Evolutionary conservation across 53 echinoderm and acorn worm genomes (phyloP), one percentile per base, ranked within the genome.

Genomic region (Hippasteria phrygiana): DNA sequence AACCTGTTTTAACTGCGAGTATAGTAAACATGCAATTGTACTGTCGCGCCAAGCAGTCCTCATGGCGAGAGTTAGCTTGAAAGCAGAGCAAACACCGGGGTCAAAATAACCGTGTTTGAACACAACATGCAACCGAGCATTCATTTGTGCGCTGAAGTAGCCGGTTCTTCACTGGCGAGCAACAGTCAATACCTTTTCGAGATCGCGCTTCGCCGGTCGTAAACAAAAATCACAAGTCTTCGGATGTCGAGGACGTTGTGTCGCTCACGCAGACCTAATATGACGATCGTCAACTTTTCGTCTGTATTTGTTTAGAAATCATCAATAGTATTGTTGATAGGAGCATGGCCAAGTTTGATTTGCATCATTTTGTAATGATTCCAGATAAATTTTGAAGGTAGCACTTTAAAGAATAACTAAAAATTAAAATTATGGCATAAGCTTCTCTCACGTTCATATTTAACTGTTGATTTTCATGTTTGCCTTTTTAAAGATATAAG

Each of bases 81-180:
- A 43, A 65, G 82, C 82, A 82, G 9, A 65, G 82, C 82, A 82
- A 82, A 82, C 82, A 82, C 5, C 1, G 64, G 32, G 82, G 82
- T 82, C 82, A 82, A 43, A 65, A 43, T n/a, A 66, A 33, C 26
- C 33, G 29, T 80, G 80, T 82, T 46, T 7, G 48, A 82, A 31
- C 43, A 82, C 45, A 82, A 82, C 43, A 62, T n/a, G 29, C 10
- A 64, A 82, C 64, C 27, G 2, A 45, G 45, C 38, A 32, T 20
- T 72, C 48, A 39, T 67, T 79, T 79, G 79, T 79, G 14, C 50
- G 41, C 79, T 43, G 28, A 34, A 82, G 82, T 82, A 82, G 82
- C 45, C 37, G 22, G 66, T 34, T 31, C 63, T 43, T 45, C 82
- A 82, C 7, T 14, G 73, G 41, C 66, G 64, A 37, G 82, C 82